Base-by-base conservation (phyloP, 1,140 invertebrate species). In the Himalopsyche phryganea region DNA sequence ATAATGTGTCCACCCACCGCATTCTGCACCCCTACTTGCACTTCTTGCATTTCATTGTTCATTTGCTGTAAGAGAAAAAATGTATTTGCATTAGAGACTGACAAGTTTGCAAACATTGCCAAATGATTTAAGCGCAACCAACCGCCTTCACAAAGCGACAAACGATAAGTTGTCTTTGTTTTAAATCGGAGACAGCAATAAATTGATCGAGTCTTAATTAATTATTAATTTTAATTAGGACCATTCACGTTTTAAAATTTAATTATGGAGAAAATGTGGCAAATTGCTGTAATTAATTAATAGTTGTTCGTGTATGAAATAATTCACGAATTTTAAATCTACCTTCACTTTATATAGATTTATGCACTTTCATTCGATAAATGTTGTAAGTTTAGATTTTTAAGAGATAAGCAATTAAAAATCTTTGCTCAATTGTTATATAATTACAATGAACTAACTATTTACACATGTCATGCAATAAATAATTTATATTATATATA, bases 91-190 rank as follows among this genome's bases (percentile, higher is more conserved):
- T 62, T 62, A 62, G 60, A 54, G 38, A 42, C 54, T 46, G 60
- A 62, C 60, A 62, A 56, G 50, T 58, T 56, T 58, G 60, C 60
- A 62, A 62, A 62, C 60, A 62, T 58, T 62, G 52, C 50, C 36
- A 42, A 57, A 56, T 61, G 60, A 61, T 61, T 61, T 61, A 61
- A 33, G 40, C 23, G 3, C 9, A 5, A 9, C 3, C 3, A 28
- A 3, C 23, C 23, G 23, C 23, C 23, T 49, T 36, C 19, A 45
- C 35, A 55, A 36, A 45, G 47, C 59, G 59, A 61, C 53, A 61
- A 51, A 49, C 50, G 52, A 50, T 44, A 41, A 19, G 36, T 50
- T 45, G 55, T 23, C 47, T 49, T 62, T 52, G 54, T 62, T 58
- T 56, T 58, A 50, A 48, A 53, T 62, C 55, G 45, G 40, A 40